Base-by-base conservation (phyloP, 2,888 invertebrate genomes). In the Trileptium ribeirensis region DNA sequence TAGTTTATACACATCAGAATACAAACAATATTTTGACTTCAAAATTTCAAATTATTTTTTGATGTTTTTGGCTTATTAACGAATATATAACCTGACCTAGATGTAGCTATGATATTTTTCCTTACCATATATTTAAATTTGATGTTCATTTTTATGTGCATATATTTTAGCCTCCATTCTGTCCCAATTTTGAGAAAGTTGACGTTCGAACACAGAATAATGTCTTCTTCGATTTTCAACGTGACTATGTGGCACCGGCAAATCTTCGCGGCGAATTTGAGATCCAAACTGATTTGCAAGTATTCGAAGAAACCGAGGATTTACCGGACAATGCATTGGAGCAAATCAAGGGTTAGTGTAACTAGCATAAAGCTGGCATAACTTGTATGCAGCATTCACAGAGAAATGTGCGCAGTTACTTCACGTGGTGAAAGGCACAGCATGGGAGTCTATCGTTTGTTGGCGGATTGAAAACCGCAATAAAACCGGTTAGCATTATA, bases 151-250 rank as follows among this genome's bases (percentile, higher is more conserved):
- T 19, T 15, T 70, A 33, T 37, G 8, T 38, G n/a, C 36, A 75
- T 75, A 38, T 75, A 75, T 75, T 75, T 75, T 75, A 75, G 77
- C 77, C 77, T n/a, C 77, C 77, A n/a, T 75, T 75, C 39, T 75
- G 77, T 39, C 77, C 77, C 3, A 34, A 75, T 8, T 36, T 75
- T n/a, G 37, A 75, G n/a, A 75, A 75, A 38, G n/a, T 75, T 24
- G 29, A 36, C 34, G 24, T 75, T 34, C 15, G 29, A 15, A 19
- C 34, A 38, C 37, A 24, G 3, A 75, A 75, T 36, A 34, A 8
- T 38, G 8, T 70, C 8, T 70, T 19, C 74, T 39, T 75, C n/a
- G 3, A 75, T 37, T 75, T 75, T 38, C 37, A 75, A 37, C 29
- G 38, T 8, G 77, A 75, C n/a, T 51, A 51, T 51, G 51, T 51